These are phyloP conservation scores for Podarcis muralis DNA, from an alignment of 2,113 vertebrate genomes.

Conservation along the genomic window DNA sequence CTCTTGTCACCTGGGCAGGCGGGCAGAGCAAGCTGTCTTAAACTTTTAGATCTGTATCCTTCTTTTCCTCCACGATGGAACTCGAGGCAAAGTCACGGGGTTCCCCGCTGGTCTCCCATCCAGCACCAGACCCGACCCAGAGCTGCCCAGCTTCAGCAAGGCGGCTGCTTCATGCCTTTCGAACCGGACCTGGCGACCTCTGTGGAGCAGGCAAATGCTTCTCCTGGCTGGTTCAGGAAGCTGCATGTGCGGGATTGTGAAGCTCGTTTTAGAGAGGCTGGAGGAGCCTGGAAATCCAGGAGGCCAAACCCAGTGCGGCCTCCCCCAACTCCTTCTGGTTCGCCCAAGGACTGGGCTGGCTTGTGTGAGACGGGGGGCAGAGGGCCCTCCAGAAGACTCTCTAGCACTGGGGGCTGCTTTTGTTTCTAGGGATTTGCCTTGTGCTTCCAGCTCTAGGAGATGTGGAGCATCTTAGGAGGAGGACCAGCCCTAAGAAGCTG, in stretches of 20 bases:
- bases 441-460: conserved; percentile 18
- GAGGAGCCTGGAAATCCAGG: not conserved
- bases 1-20: not conserved
- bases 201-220: not conserved
- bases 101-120: not conserved
- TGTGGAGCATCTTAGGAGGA: conserved; percentile 17
- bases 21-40: accelerated
- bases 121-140: no score
- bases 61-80: not conserved
- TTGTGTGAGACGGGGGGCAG: not conserved
- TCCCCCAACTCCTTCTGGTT: not conserved
- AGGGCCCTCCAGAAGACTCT: not conserved
- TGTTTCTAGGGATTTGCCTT: accelerated
- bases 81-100: not conserved
- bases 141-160: no score
- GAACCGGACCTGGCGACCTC: not conserved
- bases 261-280: not conserved
- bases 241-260: not conserved
- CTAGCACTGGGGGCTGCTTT: not conserved
- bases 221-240: not conserved
- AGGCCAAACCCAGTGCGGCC: not conserved
- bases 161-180: not conserved
- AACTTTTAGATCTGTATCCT: no score
- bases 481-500: not conserved
- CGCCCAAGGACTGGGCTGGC: not conserved